Evolutionary conservation across 1,140 invertebrate species (phyloP).

Genomic region (Drosophila yakuba): DNA sequence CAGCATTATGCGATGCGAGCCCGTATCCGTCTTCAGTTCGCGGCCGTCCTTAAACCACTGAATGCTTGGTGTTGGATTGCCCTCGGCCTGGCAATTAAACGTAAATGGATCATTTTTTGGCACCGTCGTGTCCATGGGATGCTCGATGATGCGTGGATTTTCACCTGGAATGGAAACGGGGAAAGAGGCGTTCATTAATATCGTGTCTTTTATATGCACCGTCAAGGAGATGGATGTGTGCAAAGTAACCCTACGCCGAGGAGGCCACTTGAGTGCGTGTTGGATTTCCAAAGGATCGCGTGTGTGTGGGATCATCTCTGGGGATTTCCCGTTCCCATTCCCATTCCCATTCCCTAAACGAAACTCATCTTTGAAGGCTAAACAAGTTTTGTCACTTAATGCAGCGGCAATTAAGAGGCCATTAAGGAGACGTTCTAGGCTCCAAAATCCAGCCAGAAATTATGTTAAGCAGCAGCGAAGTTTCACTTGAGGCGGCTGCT

Average conservation of each 20-base stretch:
- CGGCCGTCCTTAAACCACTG: slow-evolving; percentile 89
- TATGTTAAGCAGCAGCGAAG: slow-evolving; percentile 67
- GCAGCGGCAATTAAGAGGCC: slow-evolving; percentile 66
- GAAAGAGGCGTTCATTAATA: slow-evolving; percentile 11
- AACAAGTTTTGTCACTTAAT: slow-evolving; percentile 77
- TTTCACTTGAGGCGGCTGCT: slow-evolving; percentile 61
- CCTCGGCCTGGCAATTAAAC: slow-evolving; percentile 89
- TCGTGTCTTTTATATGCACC: not conserved
- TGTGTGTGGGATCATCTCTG: slow-evolving; percentile 24
- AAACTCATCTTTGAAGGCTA: slow-evolving; percentile 30
- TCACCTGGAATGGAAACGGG: slow-evolving; percentile 83
- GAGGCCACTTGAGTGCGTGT: slow-evolving; percentile 38
- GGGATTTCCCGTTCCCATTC: slow-evolving; percentile 16
- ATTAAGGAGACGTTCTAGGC: slow-evolving; percentile 43
- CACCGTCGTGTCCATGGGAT: slow-evolving; percentile 90
- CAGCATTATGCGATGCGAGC: slow-evolving; percentile 86
- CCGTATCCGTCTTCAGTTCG: slow-evolving; percentile 85
- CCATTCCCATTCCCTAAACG: not conserved
- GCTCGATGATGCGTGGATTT: slow-evolving; percentile 90
- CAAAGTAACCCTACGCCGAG: slow-evolving; percentile 25
- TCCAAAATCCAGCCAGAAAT: slow-evolving; percentile 55
- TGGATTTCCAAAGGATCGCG: slow-evolving; percentile 41
- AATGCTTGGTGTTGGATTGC: slow-evolving; percentile 87
- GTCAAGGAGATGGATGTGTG: not conserved
- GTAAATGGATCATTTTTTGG: slow-evolving; percentile 89